These are phyloP conservation scores for Podiceps cristatus DNA, from an alignment of 2,113 vertebrate species.

Conservation along the genomic window DNA sequence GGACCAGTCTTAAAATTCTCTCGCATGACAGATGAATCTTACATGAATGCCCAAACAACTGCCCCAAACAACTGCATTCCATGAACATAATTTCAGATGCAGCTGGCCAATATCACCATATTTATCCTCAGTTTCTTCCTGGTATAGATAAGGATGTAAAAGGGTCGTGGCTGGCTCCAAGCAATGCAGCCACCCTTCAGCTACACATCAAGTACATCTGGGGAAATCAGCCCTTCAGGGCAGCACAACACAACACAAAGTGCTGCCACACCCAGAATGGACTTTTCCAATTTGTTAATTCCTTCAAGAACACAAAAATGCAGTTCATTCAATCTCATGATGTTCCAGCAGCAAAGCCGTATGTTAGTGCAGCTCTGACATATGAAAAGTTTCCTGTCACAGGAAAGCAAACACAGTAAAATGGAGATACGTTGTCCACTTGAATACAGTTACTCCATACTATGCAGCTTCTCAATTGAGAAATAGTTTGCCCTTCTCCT, in stretches of 20 bases:
- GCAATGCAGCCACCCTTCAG: neutral
- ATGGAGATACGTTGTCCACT: neutral
- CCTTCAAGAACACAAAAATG: neutral
- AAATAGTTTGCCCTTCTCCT: neutral
- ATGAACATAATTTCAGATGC: neutral
- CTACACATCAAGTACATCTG: accelerated
- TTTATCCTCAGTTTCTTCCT: neutral
- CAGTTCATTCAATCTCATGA: neutral
- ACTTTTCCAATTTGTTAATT: neutral
- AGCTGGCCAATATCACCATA: neutral
- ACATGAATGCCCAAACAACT: neutral
- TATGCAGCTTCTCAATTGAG: neutral
- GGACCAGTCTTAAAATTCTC: neutral
- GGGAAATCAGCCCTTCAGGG: neutral
- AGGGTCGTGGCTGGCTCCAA: neutral
- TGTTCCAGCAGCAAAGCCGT: neutral
- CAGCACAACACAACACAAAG: neutral
- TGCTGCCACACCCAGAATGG: neutral
- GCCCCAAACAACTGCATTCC: neutral
- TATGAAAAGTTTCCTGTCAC: neutral
- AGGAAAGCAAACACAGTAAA: neutral
- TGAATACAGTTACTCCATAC: neutral
- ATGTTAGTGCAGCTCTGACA: neutral
- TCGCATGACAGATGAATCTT: neutral
- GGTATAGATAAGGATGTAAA: neutral